Evolutionary conservation across 2,113 vertebrate genomes (phyloP), one percentile per base, ranked within the genome.

Genomic region (Genyomyrus donnyi): DNA sequence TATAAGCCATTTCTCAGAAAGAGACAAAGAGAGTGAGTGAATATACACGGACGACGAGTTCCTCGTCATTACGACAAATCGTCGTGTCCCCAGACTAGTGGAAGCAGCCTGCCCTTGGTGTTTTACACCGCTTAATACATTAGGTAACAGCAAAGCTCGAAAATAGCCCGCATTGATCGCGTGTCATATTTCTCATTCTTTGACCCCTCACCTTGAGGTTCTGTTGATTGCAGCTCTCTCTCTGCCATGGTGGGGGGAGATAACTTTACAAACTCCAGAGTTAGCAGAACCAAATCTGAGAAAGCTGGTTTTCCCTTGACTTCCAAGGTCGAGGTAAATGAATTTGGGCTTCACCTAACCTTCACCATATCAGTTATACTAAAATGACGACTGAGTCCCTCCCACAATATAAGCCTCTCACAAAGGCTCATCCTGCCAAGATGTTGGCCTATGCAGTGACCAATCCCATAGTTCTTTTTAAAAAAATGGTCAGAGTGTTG

Each of bases 131-230:
- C 89, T 88, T 83, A 93, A 90, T 95, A 94, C 94, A 95, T 94
- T 93, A 93, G 93, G 93, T 94, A 93, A 93, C 91, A 93, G 91
- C 93, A 90, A 89, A 45, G 91, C 91, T 93, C 95, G 93, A 94
- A 96, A 96, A 96, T 95, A 96, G 95, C 93, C 88, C 42, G 0
- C 89, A 96, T 96, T 94, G 88, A 96, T 96, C 93, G 89, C 90
- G 94, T 91, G 91, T 95, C 95, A 85, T 90, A 94, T 95, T 95
- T 96, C 95, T 92, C 92, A 91, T 91, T 91, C 91, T 90, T 92
- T 90, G 46, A 90, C 35, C 31, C 93, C 92, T 95, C 90, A 93
- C 94, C 95, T 94, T 94, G 92, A 93, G 92, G 77, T 91, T 92
- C 56, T 91, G 46, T 89, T 56, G 42, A 31, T 88, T 70, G 88